phyloP scores from a whole-genome alignment of 2,888 invertebrate species.

The Tipula unca region DNA sequence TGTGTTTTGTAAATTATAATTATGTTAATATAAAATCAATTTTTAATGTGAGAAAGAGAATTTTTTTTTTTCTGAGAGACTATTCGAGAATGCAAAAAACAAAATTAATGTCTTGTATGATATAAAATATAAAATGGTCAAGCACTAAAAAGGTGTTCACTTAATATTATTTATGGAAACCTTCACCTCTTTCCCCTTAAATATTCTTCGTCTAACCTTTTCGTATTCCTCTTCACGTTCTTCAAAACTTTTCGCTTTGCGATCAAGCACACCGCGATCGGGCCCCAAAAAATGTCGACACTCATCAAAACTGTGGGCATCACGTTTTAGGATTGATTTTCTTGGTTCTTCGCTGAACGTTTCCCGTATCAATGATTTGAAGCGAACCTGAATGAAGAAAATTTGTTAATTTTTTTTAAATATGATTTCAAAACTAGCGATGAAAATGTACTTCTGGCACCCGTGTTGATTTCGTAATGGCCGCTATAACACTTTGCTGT shows the following conservation, averaged over 20 bases:
- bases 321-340: conserved; percentile 79
- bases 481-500: conserved; percentile 73
- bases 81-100: not conserved
- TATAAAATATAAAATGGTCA: not conserved
- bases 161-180: conserved; percentile 14
- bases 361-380: conserved; percentile 61
- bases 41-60: not conserved
- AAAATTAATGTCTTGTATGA: not conserved
- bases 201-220: conserved; percentile 76
- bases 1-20: not conserved
- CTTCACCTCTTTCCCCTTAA: conserved; percentile 40
- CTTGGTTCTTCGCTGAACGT: conserved; percentile 54
- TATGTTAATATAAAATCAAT: not conserved
- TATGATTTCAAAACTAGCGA: not conserved
- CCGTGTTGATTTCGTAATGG: conserved; percentile 54
- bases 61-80: not conserved
- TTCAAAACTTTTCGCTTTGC: conserved; percentile 78
- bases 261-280: conserved; percentile 55
- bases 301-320: conserved; percentile 73
- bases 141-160: conserved; percentile 8
- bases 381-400: conserved; percentile 46
- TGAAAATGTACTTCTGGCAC: conserved; percentile 38
- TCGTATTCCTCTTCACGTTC: conserved; percentile 88
- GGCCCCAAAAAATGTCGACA: conserved; percentile 48
- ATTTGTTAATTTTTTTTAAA: not conserved